Conservation (phyloP, 1,140 invertebrate genomes). For the Saccostrea glomerata region DNA sequence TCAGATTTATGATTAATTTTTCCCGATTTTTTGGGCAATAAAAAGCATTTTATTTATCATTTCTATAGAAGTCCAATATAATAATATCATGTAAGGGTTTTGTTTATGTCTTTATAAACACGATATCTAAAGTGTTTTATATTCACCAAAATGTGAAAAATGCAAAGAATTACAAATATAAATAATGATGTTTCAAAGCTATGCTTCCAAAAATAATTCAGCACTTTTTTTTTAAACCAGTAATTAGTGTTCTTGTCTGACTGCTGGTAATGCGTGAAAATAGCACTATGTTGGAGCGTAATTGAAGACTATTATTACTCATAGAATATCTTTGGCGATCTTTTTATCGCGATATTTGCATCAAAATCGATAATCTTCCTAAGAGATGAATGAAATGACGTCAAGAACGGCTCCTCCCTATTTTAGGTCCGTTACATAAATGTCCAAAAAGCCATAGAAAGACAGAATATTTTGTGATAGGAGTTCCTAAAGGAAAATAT, state of each 20-base stretch:
- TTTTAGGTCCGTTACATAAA: background rate
- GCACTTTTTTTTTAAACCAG: background rate
- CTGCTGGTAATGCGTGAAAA: slow-evolving; percentile 10
- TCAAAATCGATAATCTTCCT: slow-evolving; percentile 35
- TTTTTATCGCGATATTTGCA: slow-evolving; percentile 14
- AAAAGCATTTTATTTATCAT: background rate
- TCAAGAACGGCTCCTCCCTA: background rate
- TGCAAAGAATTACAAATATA: background rate
- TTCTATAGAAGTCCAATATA: background rate
- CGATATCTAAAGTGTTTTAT: background rate
- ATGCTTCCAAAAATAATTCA: slow-evolving; percentile 1
- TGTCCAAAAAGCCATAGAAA: background rate
- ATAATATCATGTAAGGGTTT: background rate
- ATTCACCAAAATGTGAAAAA: background rate
- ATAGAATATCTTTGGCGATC: slow-evolving; percentile 14
- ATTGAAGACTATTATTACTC: slow-evolving; percentile 32
- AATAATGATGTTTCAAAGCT: background rate
- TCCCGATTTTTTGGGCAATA: background rate
- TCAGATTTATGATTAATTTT: too few relatives aligned
- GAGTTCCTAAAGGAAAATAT: background rate
- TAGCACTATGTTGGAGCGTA: background rate
- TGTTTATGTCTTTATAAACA: too few relatives aligned
- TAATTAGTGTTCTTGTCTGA: background rate
- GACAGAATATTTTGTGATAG: background rate
- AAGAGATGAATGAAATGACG: slow-evolving; percentile 33